phyloP scores from a whole-genome alignment of 35 echinoderm and acorn worm genomes.

The Apostichopus parvimensis region DNA sequence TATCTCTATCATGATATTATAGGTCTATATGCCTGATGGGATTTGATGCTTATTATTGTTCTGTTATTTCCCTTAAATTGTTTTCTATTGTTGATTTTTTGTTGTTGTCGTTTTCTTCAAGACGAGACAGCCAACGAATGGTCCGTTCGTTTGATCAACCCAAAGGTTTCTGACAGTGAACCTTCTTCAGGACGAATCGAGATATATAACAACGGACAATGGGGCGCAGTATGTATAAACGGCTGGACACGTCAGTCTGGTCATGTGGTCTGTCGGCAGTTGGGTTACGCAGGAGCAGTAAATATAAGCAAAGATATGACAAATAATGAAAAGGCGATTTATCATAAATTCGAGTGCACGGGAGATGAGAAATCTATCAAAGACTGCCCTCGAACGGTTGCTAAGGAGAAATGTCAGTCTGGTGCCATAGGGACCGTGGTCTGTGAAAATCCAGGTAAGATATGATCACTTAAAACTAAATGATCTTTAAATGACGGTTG shows the following conservation, averaged over 20 bases:
- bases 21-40: no score
- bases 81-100: not conserved
- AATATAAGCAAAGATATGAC: not conserved
- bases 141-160: constrained; percentile 1
- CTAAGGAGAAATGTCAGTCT: not conserved
- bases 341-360: not conserved
- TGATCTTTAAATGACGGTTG: no score
- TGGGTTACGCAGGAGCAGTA: constrained; percentile 31
- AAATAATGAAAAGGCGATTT: not conserved
- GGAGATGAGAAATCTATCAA: constrained; percentile 5
- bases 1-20: no score
- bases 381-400: not conserved
- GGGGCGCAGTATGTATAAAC: constrained; percentile 28
- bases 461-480: no score
- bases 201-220: constrained; percentile 34
- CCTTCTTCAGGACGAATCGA: constrained; percentile 27
- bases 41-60: no score
- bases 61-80: not conserved
- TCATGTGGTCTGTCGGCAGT: constrained; percentile 51
- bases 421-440: not conserved
- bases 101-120: not conserved
- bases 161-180: not conserved
- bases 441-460: constrained; percentile 26
- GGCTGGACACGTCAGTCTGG: constrained; percentile 21
- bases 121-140: constrained; percentile 25